Conservation (phyloP, 37 sponge, comb jelly and placozoan species). For the Mnemiopsis leidyi region DNA sequence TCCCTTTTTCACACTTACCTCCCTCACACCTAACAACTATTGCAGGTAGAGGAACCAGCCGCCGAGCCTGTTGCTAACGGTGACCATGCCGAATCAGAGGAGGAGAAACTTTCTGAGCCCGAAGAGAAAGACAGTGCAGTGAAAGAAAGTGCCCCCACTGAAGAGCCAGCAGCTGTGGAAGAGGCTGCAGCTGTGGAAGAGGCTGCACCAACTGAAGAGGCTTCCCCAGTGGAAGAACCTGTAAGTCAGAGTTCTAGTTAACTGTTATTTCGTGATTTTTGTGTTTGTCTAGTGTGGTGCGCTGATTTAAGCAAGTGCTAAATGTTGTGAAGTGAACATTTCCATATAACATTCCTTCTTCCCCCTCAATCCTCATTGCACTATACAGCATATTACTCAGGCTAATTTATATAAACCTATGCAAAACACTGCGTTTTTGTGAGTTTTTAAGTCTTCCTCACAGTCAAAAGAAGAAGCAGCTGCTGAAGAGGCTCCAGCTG, state of each 20-base stretch:
- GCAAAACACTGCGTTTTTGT: too few relatives aligned
- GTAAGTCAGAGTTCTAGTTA: too few relatives aligned
- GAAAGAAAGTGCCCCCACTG: background rate
- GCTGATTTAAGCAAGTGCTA: too few relatives aligned
- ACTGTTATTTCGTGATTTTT: too few relatives aligned
- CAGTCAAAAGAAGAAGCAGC: conserved; percentile 17
- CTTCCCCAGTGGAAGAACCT: background rate
- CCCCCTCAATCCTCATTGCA: too few relatives aligned
- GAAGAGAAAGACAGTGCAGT: conserved; percentile 2
- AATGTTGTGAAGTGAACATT: too few relatives aligned
- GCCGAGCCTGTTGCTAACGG: conserved; percentile 17
- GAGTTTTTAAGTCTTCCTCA: background rate
- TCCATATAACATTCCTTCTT: too few relatives aligned
- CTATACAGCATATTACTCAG: too few relatives aligned
- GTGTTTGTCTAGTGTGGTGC: too few relatives aligned
- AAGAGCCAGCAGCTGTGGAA: background rate
- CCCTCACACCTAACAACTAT: too few relatives aligned
- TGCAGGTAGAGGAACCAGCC: conserved; percentile 26
- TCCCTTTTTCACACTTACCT: too few relatives aligned
- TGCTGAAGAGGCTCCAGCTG: background rate
- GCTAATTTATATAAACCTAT: too few relatives aligned
- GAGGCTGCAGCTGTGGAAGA: background rate
- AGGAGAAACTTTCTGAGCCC: conserved; percentile 24
- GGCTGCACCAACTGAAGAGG: background rate
- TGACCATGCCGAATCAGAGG: background rate